Evolutionary conservation across 1,140 invertebrate genomes (phyloP).

Genomic region (Daktulosphaira vitifoliae): DNA sequence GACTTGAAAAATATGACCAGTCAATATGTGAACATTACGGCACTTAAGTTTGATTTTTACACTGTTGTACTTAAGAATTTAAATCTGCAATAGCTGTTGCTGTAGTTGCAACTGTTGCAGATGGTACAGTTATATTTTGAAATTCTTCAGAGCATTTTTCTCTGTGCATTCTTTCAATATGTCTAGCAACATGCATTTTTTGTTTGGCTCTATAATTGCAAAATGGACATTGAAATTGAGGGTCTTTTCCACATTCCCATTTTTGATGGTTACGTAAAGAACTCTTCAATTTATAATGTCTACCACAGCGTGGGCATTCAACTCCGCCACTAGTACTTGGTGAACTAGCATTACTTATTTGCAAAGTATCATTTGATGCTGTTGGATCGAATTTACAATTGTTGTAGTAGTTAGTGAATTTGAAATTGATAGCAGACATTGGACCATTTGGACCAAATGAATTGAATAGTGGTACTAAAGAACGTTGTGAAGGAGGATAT

Average conservation of each 20-base stretch:
- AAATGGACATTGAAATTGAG: conserved; percentile 71
- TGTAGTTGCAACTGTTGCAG: background rate
- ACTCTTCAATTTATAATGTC: conserved; percentile 74
- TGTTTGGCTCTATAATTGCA: conserved; percentile 73
- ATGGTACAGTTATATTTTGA: conserved; percentile 24
- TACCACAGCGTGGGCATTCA: conserved; percentile 66
- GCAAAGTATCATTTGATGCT: conserved; percentile 13
- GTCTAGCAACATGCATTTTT: conserved; percentile 75
- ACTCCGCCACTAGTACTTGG: conserved; percentile 41
- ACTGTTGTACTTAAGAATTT: conserved; percentile 12
- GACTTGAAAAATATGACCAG: conserved; percentile 24
- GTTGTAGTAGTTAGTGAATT: conserved; percentile 32
- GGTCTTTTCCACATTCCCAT: conserved; percentile 78
- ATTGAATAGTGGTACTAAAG: conserved; percentile 26
- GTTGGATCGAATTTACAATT: conserved; percentile 30
- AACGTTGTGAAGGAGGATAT: conserved; percentile 18
- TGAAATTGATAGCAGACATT: conserved; percentile 31
- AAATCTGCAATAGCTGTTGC: conserved; percentile 15
- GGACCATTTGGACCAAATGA: conserved; percentile 28
- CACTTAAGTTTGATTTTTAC: conserved; percentile 23
- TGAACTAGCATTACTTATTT: conserved; percentile 31
- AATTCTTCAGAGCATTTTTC: conserved; percentile 44
- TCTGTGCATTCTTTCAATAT: conserved; percentile 69
- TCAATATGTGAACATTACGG: conserved; percentile 26
- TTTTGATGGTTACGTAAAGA: conserved; percentile 76